Percentiles rank a stretch among this genome's conserved stretches.
phyloP scores from a whole-genome alignment of 2,113 vertebrate species.

The Noturus placidus region DNA sequence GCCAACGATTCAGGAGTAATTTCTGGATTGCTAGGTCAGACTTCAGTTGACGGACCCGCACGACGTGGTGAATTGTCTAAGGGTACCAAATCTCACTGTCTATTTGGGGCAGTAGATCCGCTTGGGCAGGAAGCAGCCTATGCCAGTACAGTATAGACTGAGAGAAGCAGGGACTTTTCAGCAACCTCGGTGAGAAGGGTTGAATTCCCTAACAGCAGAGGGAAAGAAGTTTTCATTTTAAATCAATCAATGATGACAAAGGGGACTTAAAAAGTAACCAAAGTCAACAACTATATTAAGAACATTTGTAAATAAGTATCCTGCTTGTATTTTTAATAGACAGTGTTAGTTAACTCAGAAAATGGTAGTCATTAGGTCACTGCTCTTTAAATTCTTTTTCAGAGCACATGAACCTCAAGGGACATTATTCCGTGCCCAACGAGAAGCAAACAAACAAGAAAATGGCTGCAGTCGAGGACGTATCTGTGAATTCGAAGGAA shows the following conservation, averaged over 20 bases:
- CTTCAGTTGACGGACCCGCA: not conserved
- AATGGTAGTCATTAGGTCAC: not conserved
- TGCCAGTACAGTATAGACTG: not conserved
- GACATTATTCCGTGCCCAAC: not conserved
- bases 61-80: not conserved
- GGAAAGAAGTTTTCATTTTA: not conserved
- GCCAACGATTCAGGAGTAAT: not conserved
- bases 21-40: not conserved
- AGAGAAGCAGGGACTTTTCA: not conserved
- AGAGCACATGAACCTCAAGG: not conserved
- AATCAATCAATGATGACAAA: not conserved
- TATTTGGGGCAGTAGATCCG: not conserved
- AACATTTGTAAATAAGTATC: not conserved
- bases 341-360: not conserved
- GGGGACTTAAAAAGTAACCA: not conserved
- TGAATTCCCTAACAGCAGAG: not conserved
- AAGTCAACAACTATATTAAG: not conserved
- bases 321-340: not conserved
- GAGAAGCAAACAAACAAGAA: not conserved
- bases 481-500: not conserved
- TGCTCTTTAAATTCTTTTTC: slow-evolving; percentile 1
- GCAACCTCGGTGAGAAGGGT: not conserved
- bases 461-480: not conserved
- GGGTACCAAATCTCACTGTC: not conserved
- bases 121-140: not conserved